Percentiles rank a stretch among this genome's conserved stretches.
Conservation (phyloP, 2,113 vertebrate genomes). For the Tragelaphus strepsiceros region DNA sequence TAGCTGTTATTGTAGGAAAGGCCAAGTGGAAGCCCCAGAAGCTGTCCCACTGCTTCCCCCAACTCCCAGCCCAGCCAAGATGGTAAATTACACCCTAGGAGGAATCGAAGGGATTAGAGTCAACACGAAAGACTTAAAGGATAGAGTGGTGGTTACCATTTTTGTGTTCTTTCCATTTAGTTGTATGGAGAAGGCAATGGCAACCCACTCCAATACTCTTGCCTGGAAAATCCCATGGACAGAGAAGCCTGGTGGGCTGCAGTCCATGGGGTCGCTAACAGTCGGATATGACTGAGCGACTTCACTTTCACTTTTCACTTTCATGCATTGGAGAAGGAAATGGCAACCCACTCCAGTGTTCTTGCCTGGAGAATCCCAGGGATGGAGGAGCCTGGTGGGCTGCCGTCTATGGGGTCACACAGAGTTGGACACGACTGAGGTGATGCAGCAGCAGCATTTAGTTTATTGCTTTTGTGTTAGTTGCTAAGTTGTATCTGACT, state of each 20-base stretch:
- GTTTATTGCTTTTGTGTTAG: background rate
- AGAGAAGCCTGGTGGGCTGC: background rate
- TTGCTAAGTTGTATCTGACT: background rate
- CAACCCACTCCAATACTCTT: background rate
- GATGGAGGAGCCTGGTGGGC: background rate
- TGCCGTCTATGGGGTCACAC: rapidly evolving
- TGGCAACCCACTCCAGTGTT: background rate
- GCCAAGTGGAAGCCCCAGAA: background rate
- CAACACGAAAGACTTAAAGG: background rate
- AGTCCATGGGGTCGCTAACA: background rate
- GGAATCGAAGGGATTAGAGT: background rate
- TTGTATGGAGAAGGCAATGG: background rate
- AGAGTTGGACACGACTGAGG: background rate
- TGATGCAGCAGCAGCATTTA: background rate
- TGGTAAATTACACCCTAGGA: background rate
- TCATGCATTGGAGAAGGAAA: background rate
- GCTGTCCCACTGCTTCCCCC: background rate
- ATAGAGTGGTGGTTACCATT: background rate
- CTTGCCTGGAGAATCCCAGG: background rate
- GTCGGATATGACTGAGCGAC: rapidly evolving
- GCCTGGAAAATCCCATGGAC: background rate
- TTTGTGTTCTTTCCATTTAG: background rate
- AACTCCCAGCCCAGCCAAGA: background rate
- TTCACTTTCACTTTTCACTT: background rate
- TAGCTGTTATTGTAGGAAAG: background rate